These are phyloP conservation scores for Hermaeophaga mercurialis DNA, from an alignment of 2,888 invertebrate species.

Conservation along the genomic window DNA sequence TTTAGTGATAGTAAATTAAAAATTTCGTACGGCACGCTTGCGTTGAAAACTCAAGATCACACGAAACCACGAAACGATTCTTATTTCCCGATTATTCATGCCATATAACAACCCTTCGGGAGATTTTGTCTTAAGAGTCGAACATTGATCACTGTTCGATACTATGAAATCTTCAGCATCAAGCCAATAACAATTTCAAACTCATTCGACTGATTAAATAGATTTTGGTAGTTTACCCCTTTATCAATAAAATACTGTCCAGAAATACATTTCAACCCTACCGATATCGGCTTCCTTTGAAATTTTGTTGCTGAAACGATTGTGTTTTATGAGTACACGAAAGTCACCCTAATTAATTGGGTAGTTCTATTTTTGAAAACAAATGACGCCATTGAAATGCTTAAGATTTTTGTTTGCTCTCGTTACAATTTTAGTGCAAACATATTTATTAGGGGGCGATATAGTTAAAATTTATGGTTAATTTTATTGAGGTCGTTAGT, in stretches of 20 bases:
- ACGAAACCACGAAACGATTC: no score
- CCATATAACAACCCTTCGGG: no score
- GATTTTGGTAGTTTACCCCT: no score
- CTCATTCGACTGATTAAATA: no score
- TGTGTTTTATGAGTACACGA: slow-evolving; percentile 6
- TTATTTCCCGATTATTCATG: no score
- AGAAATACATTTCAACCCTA: neutral
- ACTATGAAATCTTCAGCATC: no score
- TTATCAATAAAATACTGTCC: no score
- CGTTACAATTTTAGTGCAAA: neutral
- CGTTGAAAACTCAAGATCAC: no score
- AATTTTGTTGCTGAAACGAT: neutral
- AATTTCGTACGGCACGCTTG: neutral
- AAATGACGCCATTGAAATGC: slow-evolving; percentile 6
- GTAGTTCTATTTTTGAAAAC: slow-evolving; percentile 4
- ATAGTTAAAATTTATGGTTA: neutral
- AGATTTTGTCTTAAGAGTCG: no score
- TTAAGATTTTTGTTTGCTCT: neutral
- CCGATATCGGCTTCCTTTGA: neutral
- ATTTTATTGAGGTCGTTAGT: no score
- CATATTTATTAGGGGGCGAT: slow-evolving; percentile 3
- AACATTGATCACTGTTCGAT: no score
- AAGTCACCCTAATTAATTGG: slow-evolving; percentile 12
- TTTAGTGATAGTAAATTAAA: neutral
- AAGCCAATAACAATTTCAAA: no score